Percentiles rank a stretch among this genome's conserved stretches.
Conservation (phyloP, 35 echinoderm and acorn worm species). For the Antedon bifida region DNA sequence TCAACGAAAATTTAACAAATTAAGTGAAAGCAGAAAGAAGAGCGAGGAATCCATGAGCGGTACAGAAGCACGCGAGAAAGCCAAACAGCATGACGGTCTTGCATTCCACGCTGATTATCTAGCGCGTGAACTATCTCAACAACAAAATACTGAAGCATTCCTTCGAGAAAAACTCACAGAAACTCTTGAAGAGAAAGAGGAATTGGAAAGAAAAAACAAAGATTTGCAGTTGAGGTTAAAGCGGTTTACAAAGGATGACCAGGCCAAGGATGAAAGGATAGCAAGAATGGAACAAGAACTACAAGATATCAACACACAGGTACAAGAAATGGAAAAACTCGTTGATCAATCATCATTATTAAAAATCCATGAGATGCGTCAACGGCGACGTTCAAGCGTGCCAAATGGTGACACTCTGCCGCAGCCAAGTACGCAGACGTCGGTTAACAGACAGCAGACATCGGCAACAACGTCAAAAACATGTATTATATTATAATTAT, state of each 20-base stretch:
- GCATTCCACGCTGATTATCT: conserved; percentile 69
- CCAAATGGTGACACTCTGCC: background rate
- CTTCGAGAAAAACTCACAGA: conserved; percentile 78
- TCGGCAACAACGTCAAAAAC: background rate
- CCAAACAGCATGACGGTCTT: conserved; percentile 49
- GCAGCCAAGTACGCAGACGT: background rate
- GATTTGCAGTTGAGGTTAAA: conserved; percentile 87
- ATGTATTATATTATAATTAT: background rate
- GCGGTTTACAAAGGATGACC: conserved; percentile 87
- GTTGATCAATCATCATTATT: conserved; percentile 52
- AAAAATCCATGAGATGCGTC: conserved; percentile 8
- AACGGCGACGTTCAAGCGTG: background rate
- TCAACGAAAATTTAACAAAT: conserved; percentile 31
- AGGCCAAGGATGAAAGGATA: conserved; percentile 79
- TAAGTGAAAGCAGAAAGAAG: conserved; percentile 6
- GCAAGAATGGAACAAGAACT: conserved; percentile 62
- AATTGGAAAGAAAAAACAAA: conserved; percentile 66
- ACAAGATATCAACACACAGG: conserved; percentile 59
- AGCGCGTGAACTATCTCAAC: conserved; percentile 59
- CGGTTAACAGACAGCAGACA: background rate
- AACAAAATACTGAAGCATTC: conserved; percentile 77
- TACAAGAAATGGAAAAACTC: conserved; percentile 59
- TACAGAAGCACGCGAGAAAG: conserved; percentile 11
- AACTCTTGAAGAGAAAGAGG: conserved; percentile 66
- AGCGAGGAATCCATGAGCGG: background rate